Evolutionary conservation across 2,113 vertebrate genomes (phyloP).

Genomic region (Periophthalmus modestus): DNA sequence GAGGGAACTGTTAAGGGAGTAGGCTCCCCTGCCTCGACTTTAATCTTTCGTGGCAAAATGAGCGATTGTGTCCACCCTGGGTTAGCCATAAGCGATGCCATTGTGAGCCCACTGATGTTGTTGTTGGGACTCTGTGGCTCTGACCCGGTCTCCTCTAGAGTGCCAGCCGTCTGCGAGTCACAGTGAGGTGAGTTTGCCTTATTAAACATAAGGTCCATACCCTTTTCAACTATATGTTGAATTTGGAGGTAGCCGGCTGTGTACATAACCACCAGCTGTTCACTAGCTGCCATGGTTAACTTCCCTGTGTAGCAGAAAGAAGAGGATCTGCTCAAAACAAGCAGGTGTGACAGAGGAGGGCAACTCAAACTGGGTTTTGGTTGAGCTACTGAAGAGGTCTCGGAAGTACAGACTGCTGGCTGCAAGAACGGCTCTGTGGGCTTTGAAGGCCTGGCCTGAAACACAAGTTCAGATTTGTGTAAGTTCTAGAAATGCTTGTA

Average conservation of each 20-base stretch:
- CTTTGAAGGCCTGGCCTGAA: constrained; percentile 92
- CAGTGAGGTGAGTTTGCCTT: constrained; percentile 98
- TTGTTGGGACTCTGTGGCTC: constrained; percentile 94
- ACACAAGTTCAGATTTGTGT: constrained; percentile 17
- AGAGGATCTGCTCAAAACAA: constrained; percentile 98
- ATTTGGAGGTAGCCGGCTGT: constrained; percentile 98
- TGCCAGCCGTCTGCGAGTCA: constrained; percentile 92
- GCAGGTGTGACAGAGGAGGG: constrained; percentile 92
- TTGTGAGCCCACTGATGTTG: constrained; percentile 62
- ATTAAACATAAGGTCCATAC: constrained; percentile 95
- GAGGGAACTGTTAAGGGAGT: constrained; percentile 61
- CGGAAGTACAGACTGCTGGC: constrained; percentile 98
- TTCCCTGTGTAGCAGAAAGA: constrained; percentile 98
- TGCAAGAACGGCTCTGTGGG: constrained; percentile 93
- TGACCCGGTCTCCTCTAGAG: constrained; percentile 90
- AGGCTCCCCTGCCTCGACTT: constrained; percentile 86
- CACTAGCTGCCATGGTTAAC: constrained; percentile 97
- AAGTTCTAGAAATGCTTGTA: not conserved
- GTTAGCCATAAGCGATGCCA: constrained; percentile 76
- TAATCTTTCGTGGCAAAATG: constrained; percentile 85
- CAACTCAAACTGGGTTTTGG: constrained; percentile 95
- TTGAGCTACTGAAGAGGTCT: constrained; percentile 95
- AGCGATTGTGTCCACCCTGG: constrained; percentile 82
- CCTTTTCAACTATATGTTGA: constrained; percentile 97
- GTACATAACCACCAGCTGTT: constrained; percentile 99